Evolutionary conservation across 2,113 vertebrate species (phyloP).

Genomic region (Malurus alboscapulatus): DNA sequence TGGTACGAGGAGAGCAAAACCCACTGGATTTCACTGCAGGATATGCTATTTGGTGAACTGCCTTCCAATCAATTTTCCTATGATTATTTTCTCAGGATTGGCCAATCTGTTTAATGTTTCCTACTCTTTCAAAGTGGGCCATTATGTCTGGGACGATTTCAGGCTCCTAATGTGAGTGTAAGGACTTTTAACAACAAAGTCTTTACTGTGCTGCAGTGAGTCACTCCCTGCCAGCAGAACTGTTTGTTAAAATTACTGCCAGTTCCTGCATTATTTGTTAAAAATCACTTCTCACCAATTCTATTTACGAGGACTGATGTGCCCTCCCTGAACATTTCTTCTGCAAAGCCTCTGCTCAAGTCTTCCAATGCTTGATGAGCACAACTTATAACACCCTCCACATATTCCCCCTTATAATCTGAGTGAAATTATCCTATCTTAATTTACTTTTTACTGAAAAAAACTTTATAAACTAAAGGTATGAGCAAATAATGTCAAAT

Average conservation of each 20-base stretch:
- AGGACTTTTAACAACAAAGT: not conserved
- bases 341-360: not conserved
- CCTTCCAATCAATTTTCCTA: not conserved
- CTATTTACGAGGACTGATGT: not conserved
- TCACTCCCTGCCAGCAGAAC: not conserved
- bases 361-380: not conserved
- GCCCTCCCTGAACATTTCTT: not conserved
- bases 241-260: not conserved
- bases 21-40: not conserved
- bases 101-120: conserved; percentile 24
- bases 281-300: not conserved
- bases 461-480: not conserved
- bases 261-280: not conserved
- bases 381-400: not conserved
- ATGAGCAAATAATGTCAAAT: not conserved
- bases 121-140: not conserved
- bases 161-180: not conserved
- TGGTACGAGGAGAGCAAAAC: not conserved
- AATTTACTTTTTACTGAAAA: no score
- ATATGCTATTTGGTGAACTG: not conserved
- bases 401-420: fast-evolving
- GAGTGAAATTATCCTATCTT: not conserved
- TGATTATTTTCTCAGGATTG: conserved; percentile 11
- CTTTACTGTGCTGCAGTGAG: not conserved
- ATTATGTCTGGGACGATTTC: not conserved